phyloP scores from a whole-genome alignment of 2,113 vertebrate genomes.

The Oryctolagus cuniculus region mOryCun1.1 NC_091436.1:32275501-32276000 shows the following conservation, averaged over 20 bases:
- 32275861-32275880: not conserved
- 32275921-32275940: not conserved
- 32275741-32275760: not conserved
- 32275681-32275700: not conserved
- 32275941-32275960: not conserved
- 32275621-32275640: too few relatives aligned
- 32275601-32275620: too few relatives aligned
- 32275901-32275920: not conserved
- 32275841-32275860: conserved; percentile 11
- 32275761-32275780: conserved; percentile 48
- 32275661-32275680: not conserved
- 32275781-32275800: not conserved
- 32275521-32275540: too few relatives aligned
- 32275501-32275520: too few relatives aligned
- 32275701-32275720: conserved; percentile 13
- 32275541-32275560: too few relatives aligned
- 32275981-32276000: conserved; percentile 22
- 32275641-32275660: not conserved
- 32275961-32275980: not conserved
- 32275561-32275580: too few relatives aligned
- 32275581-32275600: too few relatives aligned
- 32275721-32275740: not conserved
- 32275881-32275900: not conserved
- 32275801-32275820: conserved; percentile 22
- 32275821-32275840: not conserved